A percentile compares a stretch with the other conserved stretches of the same genome.
Conservation (phyloP, 2,888 invertebrate genomes). For the Polylopha cassiicola region DNA sequence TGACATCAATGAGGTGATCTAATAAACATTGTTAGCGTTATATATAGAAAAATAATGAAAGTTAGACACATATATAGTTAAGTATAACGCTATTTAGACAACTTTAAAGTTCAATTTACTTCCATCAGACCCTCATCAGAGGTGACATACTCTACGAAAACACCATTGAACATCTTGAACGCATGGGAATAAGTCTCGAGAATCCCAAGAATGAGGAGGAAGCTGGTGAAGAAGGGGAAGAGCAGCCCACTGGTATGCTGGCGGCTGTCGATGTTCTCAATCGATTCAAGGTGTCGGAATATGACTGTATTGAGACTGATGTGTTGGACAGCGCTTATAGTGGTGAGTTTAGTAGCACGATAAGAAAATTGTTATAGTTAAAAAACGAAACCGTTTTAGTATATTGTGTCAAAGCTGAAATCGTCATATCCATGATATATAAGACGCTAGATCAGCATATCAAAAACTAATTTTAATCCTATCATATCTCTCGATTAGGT, state of each 20-base stretch:
- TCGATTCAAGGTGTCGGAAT: constrained; percentile 54
- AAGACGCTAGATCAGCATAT: no score
- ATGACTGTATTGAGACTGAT: constrained; percentile 65
- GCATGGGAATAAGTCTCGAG: constrained; percentile 55
- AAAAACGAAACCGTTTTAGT: no score
- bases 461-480: background rate
- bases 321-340: constrained; percentile 51
- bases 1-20: constrained; percentile 55
- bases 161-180: constrained; percentile 59
- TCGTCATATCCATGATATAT: no score
- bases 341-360: no score
- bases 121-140: constrained; percentile 47
- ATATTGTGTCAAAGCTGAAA: no score
- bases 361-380: no score
- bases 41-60: no score
- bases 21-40: background rate
- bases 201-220: constrained; percentile 36
- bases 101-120: no score
- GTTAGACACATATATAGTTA: no score
- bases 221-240: constrained; percentile 40
- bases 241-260: constrained; percentile 37
- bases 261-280: constrained; percentile 60
- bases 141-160: constrained; percentile 61
- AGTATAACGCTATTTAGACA: no score
- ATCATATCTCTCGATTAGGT: no score